Evolutionary conservation across 2,888 invertebrate species (phyloP), one percentile per base, ranked within the genome.

Genomic region (Drosophila affinis): DNA sequence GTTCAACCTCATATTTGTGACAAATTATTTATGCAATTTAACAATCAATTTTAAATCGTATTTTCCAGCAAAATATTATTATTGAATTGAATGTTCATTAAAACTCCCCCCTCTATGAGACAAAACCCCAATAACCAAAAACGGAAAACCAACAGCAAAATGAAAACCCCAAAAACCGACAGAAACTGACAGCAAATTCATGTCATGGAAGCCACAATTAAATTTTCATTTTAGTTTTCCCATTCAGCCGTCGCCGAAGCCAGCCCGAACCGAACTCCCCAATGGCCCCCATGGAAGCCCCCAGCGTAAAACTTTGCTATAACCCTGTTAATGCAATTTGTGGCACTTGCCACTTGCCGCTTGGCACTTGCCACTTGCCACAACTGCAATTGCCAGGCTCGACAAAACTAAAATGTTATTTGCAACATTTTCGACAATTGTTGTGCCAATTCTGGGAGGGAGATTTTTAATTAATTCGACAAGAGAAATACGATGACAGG

Each of bases 401-500:
- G 45, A 18, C 24, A 34, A 61, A 47, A 49, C 47, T 45, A 18
- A 69, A 79, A 67, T 62, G 52, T 64, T 70, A 75, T 72, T 87
- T 65, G 24, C 32, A 55, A 17, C 29, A 39, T 29, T 62, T 53
- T 51, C 24, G 14, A 49, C 70, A 56, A 61, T 49, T 65, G 39
- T 29, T 32, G 44, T 46, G 18, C 34, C 18, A 24, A 21, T 45
- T 45, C 17, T 17, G 12, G 69, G 18, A 49, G 12, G 56, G 18
- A 69, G 21, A 24, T 10, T 69, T 39, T 56, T 49, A 69, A 65
- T 65, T 56, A 56, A 65, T 49, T 69, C 57, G 29, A 24, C 70
- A 69, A 14, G 9, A 44, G n/a, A 7, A 24, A 32, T 34, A 10
- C n/a, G n/a, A 39, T 39, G 39, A 39, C 39, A 39, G 7, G 2